These are phyloP conservation scores for Ctenomys sociabilis DNA, from an alignment of 2,113 vertebrate genomes.

Conservation along the genomic window DNA sequence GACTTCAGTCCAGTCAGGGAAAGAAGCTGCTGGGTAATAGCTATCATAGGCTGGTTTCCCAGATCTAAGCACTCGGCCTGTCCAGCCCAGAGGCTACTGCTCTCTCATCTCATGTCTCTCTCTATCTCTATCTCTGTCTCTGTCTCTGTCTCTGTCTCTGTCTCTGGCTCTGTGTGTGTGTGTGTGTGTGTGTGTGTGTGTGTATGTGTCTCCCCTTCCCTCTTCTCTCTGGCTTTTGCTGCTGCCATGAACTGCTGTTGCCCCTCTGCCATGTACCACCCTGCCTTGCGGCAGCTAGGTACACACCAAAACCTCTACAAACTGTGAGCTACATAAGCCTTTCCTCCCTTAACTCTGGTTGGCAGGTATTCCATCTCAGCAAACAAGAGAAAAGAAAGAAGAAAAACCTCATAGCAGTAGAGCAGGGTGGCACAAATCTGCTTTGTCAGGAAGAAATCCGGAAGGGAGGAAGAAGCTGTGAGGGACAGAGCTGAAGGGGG, in stretches of 20 bases:
- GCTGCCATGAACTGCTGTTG: neutral
- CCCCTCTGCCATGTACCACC: neutral
- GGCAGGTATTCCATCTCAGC: neutral
- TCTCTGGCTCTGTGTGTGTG: neutral
- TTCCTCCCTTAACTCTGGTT: neutral
- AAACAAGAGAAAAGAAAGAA: neutral
- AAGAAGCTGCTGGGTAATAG: neutral
- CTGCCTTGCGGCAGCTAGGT: neutral
- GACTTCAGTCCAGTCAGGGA: neutral
- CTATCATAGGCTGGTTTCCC: neutral
- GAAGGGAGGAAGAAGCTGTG: neutral
- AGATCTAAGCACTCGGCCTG: neutral
- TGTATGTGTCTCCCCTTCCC: neutral
- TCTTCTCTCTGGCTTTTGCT: neutral
- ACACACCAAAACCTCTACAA: neutral
- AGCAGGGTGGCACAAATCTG: neutral
- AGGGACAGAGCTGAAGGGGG: neutral
- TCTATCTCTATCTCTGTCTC: too few species aligned
- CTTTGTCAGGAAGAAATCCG: neutral
- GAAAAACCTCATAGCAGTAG: neutral
- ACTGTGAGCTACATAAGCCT: neutral
- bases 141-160: neutral
- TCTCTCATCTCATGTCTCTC: too few species aligned
- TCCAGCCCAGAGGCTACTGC: neutral
- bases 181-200: neutral